Evolutionary conservation across 1,140 invertebrate genomes (phyloP).

Genomic region (Globodera rostochiensis): DNA sequence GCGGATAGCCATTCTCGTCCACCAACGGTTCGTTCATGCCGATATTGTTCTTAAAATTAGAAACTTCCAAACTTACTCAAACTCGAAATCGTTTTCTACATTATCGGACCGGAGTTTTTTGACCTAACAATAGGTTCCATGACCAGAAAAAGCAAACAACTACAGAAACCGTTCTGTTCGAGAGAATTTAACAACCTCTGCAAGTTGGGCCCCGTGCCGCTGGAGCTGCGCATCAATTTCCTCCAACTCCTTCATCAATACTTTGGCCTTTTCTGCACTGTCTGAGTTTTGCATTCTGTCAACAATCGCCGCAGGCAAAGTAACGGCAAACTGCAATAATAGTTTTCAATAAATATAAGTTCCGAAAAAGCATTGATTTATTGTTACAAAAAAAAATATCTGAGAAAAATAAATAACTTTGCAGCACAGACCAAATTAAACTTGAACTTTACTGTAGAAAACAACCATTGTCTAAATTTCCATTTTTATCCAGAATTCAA

Average conservation of each 20-base stretch:
- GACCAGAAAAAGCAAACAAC: not conserved
- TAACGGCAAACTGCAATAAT: no score
- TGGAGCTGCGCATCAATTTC: constrained; percentile 20
- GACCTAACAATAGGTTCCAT: not conserved
- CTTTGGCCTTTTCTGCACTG: not conserved
- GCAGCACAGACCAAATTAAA: no score
- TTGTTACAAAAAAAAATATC: no score
- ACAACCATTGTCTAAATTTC: no score
- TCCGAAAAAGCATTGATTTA: no score
- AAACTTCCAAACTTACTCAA: not conserved
- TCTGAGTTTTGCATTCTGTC: no score
- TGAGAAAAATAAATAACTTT: no score
- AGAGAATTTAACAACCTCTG: constrained; percentile 4
- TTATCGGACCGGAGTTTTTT: not conserved
- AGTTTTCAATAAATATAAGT: no score
- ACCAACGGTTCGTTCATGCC: constrained; percentile 71
- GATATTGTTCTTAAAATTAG: constrained; percentile 20
- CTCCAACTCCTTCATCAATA: constrained; percentile 23
- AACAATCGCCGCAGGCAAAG: no score
- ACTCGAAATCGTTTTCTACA: not conserved
- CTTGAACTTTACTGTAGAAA: no score
- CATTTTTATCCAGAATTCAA: no score
- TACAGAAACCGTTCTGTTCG: not conserved
- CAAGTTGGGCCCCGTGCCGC: constrained; percentile 3
- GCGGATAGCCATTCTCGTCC: constrained; percentile 82